These are phyloP conservation scores for Coregonus sp. DNA, from an alignment of 2,797 vertebrate species.

Conservation along the genomic window DNA sequence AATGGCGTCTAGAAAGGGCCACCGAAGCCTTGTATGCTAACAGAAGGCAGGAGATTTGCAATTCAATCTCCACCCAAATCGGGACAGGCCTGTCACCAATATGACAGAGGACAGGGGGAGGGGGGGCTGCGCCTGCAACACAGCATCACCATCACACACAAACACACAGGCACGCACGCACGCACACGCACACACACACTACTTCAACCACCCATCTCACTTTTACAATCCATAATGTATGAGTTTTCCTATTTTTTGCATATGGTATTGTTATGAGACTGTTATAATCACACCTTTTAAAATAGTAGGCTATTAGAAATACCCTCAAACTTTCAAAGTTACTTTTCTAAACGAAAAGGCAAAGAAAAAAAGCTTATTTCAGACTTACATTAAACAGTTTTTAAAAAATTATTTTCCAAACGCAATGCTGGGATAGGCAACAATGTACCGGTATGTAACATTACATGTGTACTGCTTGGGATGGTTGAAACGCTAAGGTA, in stretches of 20 bases:
- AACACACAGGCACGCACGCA: background rate
- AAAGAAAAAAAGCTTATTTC: too few species aligned
- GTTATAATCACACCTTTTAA: background rate
- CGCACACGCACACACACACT: slow-evolving; percentile 21
- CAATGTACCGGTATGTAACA: too few species aligned
- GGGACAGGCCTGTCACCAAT: slow-evolving; percentile 69
- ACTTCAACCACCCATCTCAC: slow-evolving; percentile 38
- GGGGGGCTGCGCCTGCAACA: slow-evolving; percentile 23
- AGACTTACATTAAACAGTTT: too few species aligned
- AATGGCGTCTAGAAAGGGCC: slow-evolving; percentile 75
- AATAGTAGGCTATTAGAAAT: too few species aligned
- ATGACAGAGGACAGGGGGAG: slow-evolving; percentile 65
- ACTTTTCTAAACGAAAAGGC: too few species aligned
- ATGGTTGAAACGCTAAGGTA: too few species aligned
- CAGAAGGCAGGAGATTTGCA: slow-evolving; percentile 83
- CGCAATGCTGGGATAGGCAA: too few species aligned
- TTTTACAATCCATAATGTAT: slow-evolving; percentile 14
- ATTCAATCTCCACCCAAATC: slow-evolving; percentile 71
- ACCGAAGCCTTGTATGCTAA: slow-evolving; percentile 71
- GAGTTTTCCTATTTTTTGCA: background rate
- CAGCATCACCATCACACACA: slow-evolving; percentile 18
- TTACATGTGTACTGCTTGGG: too few species aligned
- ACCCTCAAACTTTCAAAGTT: too few species aligned
- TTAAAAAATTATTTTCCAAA: too few species aligned
- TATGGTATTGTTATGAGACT: background rate